phyloP scores from a whole-genome alignment of 2,797 vertebrate genomes.

The Lagocephalus sceleratus region DNA sequence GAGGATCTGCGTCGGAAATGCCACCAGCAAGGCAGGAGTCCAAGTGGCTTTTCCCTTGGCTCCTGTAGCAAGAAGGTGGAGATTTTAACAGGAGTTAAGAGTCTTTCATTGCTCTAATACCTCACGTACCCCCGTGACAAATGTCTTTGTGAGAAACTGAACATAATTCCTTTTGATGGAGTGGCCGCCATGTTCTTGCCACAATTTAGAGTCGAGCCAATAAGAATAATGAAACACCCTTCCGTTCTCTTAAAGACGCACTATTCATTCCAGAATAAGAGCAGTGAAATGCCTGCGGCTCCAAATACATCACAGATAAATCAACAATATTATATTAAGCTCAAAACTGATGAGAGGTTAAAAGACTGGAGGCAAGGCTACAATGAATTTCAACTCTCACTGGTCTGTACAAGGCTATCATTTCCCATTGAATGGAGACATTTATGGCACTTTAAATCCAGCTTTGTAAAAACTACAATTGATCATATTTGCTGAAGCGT shows the following conservation, averaged over 20 bases:
- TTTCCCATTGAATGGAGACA: conserved; percentile 75
- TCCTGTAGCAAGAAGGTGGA: conserved; percentile 75
- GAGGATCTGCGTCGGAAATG: conserved; percentile 84
- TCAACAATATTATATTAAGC: conserved; percentile 97
- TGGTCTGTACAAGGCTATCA: conserved; percentile 83
- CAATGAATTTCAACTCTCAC: conserved; percentile 86
- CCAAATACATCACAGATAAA: conserved; percentile 96
- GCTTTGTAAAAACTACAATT: conserved; percentile 78
- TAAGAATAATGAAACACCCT: conserved; percentile 88
- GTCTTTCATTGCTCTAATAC: conserved; percentile 90
- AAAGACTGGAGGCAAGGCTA: conserved; percentile 85
- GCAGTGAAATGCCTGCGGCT: conserved; percentile 83
- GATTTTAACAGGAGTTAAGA: conserved; percentile 85
- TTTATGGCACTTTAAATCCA: conserved; percentile 81
- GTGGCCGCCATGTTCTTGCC: conserved; percentile 78
- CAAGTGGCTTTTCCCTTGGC: conserved; percentile 84
- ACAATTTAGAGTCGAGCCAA: conserved; percentile 81
- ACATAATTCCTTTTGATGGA: conserved; percentile 92
- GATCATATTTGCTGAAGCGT: conserved; percentile 74
- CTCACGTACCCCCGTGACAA: conserved; percentile 88
- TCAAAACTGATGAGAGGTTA: conserved; percentile 86
- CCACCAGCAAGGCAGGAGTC: conserved; percentile 75
- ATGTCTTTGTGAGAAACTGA: conserved; percentile 85
- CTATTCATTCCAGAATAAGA: conserved; percentile 87
- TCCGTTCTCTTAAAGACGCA: conserved; percentile 82